A percentile compares a stretch with the other conserved stretches of the same genome.
Conservation (phyloP, 2,888 invertebrate species). For the Agrotis segetum region DNA sequence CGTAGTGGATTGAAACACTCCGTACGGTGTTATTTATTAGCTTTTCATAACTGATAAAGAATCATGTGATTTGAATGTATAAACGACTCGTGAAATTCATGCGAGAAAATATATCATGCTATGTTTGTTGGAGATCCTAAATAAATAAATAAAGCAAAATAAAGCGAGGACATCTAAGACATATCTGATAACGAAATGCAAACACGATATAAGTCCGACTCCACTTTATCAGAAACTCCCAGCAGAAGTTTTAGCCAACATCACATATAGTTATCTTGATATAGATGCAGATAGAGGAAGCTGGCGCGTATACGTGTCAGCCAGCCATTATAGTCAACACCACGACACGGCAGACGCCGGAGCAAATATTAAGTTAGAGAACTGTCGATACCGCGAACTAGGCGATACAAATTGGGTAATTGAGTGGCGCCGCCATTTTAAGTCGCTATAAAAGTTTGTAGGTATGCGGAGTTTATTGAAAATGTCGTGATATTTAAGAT, state of each 20-base stretch:
- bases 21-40: not conserved
- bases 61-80: not conserved
- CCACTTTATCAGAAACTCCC: not conserved
- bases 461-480: not conserved
- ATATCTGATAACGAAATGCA: not conserved
- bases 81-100: too few species aligned
- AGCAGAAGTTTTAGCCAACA: slow-evolving; percentile 13
- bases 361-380: slow-evolving; percentile 48
- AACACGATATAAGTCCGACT: not conserved
- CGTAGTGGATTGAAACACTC: not conserved
- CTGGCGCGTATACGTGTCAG: slow-evolving; percentile 28
- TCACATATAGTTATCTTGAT: slow-evolving; percentile 16
- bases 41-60: not conserved
- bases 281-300: slow-evolving; percentile 20
- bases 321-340: slow-evolving; percentile 56
- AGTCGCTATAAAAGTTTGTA: not conserved
- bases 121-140: not conserved
- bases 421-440: slow-evolving; percentile 18
- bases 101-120: too few species aligned
- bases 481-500: not conserved
- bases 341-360: slow-evolving; percentile 21
- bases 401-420: slow-evolving; percentile 24
- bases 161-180: not conserved
- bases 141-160: not conserved
- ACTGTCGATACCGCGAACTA: slow-evolving; percentile 46